phyloP scores from a whole-genome alignment of 2,797 vertebrate species.

The Tiaroga cobitis region DNA sequence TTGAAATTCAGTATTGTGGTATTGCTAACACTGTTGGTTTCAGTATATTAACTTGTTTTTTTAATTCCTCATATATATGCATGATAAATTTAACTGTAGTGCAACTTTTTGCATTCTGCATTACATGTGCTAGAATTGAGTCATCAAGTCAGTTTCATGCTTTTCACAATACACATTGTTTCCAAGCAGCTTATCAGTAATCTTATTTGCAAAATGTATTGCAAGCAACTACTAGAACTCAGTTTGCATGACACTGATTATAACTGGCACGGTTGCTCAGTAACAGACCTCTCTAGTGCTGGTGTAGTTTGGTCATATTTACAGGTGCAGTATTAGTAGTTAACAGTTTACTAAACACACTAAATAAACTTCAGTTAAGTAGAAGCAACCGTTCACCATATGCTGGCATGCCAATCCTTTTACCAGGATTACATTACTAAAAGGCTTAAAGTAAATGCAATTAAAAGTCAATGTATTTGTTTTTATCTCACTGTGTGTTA shows the following conservation, averaged over 20 bases:
- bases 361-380: slow-evolving; percentile 3
- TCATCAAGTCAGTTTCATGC: no score
- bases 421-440: slow-evolving; percentile 29
- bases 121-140: no score
- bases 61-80: background rate
- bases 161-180: no score
- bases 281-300: no score
- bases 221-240: background rate
- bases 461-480: background rate
- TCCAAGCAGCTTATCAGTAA: no score
- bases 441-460: slow-evolving; percentile 14
- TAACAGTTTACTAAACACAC: no score
- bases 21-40: background rate
- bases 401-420: slow-evolving; percentile 12
- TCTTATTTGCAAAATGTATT: background rate
- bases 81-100: no score
- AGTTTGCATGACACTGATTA: background rate
- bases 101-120: no score
- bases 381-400: background rate
- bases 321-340: background rate
- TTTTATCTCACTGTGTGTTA: background rate
- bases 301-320: no score
- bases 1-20: background rate
- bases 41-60: background rate
- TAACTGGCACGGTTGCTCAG: no score